Base-by-base conservation (phyloP, 1,140 invertebrate species). In the Protaetia brevitarsis region DNA sequence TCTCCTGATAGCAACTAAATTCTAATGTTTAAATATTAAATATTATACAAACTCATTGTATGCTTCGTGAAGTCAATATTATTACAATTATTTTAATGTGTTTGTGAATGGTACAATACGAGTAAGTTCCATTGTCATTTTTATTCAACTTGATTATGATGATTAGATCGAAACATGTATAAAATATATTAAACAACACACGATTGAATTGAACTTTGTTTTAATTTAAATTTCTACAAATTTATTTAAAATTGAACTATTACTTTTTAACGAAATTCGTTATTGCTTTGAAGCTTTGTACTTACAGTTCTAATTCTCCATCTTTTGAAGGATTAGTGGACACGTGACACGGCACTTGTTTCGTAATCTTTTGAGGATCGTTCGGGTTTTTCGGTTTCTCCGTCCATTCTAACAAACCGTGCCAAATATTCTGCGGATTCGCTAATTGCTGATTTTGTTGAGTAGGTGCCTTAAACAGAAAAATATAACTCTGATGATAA, bases 401-500 rank as follows among this genome's bases (percentile, higher is more conserved):
- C 69, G 93, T 89, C 92, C 94, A 97, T 79, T 97, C 94, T 2
- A 97, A 78, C 0, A 91, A 80, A 7, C 95, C 95, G 71, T 87
- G 86, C 93, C 93, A 95, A 74, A 96, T 93, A 36, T 85, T 88
- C 13, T 85, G 86, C 7, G 63, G 63, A 19, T 73, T 41, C 56
- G 69, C 65, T 65, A 62, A 34, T 36, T 62, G 60, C 16, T 62
- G 60, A 36, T 30, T 62, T 16, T 62, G 60, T 36, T 62, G 60
- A 21, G 60, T 11, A 4, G 60, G 60, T 7, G 31, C 29, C 57
- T 59, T 51, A 19, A 51, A 51, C 5, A 41, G 19, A 51, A 23
- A 23, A 4, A 11, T 37, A 3, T 4, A 37, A 37, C 21, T 51
- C 21, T 13, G 19, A 51, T 19, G 21, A 23, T 23, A 51, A 7